Conservation (phyloP, 2,888 invertebrate genomes). For the Halocaridina rubra region DNA sequence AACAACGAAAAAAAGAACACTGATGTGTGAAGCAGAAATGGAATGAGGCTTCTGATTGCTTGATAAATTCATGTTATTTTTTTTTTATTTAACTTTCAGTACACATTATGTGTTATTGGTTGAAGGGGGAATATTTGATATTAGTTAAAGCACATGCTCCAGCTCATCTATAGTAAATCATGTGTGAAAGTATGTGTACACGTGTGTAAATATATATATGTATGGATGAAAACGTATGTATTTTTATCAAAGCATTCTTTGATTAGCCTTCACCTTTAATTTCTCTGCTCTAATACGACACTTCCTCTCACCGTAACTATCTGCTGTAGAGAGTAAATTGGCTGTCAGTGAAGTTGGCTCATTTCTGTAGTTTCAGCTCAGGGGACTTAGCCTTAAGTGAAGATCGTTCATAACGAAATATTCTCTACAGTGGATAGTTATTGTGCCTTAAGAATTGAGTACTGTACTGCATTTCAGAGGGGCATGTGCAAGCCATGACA, state of each 20-base stretch:
- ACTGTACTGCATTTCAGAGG: slow-evolving; percentile 24
- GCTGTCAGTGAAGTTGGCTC: background rate
- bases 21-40: slow-evolving; percentile 63
- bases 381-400: slow-evolving; percentile 27
- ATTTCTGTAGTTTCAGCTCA: slow-evolving; percentile 27
- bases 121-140: slow-evolving; percentile 37
- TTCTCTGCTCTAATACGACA: background rate
- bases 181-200: background rate
- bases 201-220: slow-evolving; percentile 12
- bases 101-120: slow-evolving; percentile 27
- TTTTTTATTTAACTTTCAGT: background rate
- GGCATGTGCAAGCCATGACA: background rate
- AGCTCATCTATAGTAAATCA: background rate
- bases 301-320: slow-evolving; percentile 46
- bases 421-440: slow-evolving; percentile 46
- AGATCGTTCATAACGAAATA: background rate
- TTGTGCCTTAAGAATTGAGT: slow-evolving; percentile 55
- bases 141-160: slow-evolving; percentile 40
- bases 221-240: slow-evolving; percentile 5
- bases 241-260: slow-evolving; percentile 1
- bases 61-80: background rate
- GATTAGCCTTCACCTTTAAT: background rate
- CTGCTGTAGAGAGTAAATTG: slow-evolving; percentile 29
- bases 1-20: slow-evolving; percentile 59
- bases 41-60: too few species aligned